Evolutionary conservation across 1,140 invertebrate genomes (phyloP).

Genomic region (Spodoptera litura): DNA sequence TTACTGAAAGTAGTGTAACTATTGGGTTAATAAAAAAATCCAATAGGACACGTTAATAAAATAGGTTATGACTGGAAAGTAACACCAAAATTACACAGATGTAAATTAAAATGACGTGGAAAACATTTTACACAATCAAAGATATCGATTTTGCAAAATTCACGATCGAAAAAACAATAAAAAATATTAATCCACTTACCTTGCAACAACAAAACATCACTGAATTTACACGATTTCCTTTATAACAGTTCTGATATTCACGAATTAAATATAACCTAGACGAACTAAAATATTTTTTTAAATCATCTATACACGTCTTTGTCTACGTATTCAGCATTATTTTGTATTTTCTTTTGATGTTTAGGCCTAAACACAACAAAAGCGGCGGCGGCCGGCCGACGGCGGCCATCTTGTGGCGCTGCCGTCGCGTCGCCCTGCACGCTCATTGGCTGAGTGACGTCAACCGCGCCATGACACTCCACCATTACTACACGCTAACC

Average conservation of each 20-base stretch:
- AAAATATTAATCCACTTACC: slow-evolving; percentile 47
- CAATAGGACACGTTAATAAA: background rate
- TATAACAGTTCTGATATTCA: slow-evolving; percentile 39
- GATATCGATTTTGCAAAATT: background rate
- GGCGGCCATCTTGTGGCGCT: slow-evolving; percentile 84
- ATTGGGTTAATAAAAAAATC: background rate
- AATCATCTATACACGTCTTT: slow-evolving; percentile 35
- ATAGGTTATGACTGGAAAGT: too few relatives aligned
- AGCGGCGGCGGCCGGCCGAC: slow-evolving; percentile 77
- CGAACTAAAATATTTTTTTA: slow-evolving; percentile 37
- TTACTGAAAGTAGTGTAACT: too few relatives aligned
- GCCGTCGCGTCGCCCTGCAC: slow-evolving; percentile 70
- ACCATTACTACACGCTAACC: slow-evolving; percentile 76
- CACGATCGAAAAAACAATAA: background rate
- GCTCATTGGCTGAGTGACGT: slow-evolving; percentile 84
- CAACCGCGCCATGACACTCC: slow-evolving; percentile 79
- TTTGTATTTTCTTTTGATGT: slow-evolving; percentile 71
- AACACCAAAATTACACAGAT: background rate
- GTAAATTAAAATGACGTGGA: background rate
- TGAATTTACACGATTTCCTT: slow-evolving; percentile 46
- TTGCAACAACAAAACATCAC: slow-evolving; percentile 47
- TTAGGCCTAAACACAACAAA: slow-evolving; percentile 82
- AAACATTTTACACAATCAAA: background rate
- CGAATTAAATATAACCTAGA: slow-evolving; percentile 16
- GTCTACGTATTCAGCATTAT: slow-evolving; percentile 52